Conservation (phyloP, 2,888 invertebrate species). For the Protonemura montana region DNA sequence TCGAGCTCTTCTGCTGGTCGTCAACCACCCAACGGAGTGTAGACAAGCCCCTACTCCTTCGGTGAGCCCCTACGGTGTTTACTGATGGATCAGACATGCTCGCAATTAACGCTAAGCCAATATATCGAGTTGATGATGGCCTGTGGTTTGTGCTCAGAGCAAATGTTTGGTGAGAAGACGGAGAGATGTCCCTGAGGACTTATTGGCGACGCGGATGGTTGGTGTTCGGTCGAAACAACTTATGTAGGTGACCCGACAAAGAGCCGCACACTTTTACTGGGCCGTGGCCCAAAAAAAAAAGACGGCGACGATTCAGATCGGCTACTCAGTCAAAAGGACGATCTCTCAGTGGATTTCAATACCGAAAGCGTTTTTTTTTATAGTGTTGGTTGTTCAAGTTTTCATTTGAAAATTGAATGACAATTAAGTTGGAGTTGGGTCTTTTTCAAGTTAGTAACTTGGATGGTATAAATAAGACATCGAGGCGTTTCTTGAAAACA, state of each 20-base stretch:
- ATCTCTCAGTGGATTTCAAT: neutral
- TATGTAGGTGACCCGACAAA: neutral
- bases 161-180: neutral
- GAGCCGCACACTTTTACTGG: neutral
- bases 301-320: no score
- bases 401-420: neutral
- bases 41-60: neutral
- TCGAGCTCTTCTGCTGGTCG: neutral
- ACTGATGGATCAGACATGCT: neutral
- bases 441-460: neutral
- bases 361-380: neutral
- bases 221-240: neutral
- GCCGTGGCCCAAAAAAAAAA: neutral
- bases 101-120: neutral
- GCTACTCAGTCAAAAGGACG: neutral
- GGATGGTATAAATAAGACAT: neutral
- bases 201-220: neutral
- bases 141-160: neutral
- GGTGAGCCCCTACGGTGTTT: neutral
- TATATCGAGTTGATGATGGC: neutral
- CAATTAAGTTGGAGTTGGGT: neutral
- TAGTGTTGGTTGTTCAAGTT: neutral
- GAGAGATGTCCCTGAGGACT: neutral
- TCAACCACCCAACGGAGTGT: neutral
- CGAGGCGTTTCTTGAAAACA: neutral